Base-by-base conservation (phyloP, 2,113 vertebrate species). In the Lichenostomus cassidix region DNA sequence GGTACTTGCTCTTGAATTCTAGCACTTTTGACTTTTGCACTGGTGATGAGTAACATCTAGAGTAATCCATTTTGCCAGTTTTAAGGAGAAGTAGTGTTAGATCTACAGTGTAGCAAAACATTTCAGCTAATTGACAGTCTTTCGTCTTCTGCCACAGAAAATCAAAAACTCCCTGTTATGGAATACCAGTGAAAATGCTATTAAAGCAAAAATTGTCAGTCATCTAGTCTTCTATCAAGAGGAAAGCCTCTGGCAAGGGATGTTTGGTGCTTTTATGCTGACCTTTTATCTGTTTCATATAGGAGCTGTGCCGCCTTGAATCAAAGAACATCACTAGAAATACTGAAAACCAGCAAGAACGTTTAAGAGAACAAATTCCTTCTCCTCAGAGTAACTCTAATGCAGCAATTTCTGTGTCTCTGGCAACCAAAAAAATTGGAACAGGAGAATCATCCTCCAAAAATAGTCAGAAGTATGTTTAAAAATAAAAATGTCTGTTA, bases 221-320 rank as follows among this genome's bases (percentile, higher is more conserved):
- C 56, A 39, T 25, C 6, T 50, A 24, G 14, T 8, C 33, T 90
- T 81, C 27, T 2, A 29, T 81, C 31, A 70, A 15, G 67, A 77
- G 21, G 59, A 63, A 23, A 44, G 29, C 22, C 4, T 65, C 29
- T 86, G 62, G 17, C 28, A 88, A 87, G 39, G 44, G 5, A 35
- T 14, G 23, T 52, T 9, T 78, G 21, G 20, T 70, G 53, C 18
- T 58, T 84, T 83, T 53, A 22, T 67, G 33, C 58, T 60, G 41
- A 60, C 20, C 5, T 89, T 85, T 85, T 18, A 94, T 63, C 95
- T 59, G 73, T 96, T 81, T 90, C 14, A 1, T 59, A 2, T 17
- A 98, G 99, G 99, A 99, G 84, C 92, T 98, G 64, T 98, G 98
- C 91, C 96, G 55, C 87, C 69, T 98, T 20, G 98, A 99, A 87